Conservation (phyloP, 2,888 invertebrate species). For the Drosophila kambysellisi region DNA sequence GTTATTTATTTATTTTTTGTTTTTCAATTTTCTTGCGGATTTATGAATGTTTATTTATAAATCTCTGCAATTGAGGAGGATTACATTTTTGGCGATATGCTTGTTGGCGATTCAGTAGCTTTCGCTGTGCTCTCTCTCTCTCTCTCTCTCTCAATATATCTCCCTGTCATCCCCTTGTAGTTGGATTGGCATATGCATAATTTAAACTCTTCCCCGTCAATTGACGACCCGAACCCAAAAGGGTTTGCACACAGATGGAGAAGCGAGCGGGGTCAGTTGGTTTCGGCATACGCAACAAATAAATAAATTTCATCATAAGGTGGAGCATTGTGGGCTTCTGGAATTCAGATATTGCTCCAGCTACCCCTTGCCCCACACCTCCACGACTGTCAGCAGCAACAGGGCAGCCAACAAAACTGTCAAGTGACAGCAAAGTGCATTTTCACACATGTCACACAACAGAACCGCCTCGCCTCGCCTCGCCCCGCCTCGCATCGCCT, state of each 20-base stretch:
- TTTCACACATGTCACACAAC: slow-evolving; percentile 74
- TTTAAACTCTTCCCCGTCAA: neutral
- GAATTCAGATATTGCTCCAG: slow-evolving; percentile 18
- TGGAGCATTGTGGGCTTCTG: neutral
- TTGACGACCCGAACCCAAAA: neutral
- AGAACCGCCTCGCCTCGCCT: slow-evolving; percentile 3
- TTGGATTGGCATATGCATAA: slow-evolving; percentile 17
- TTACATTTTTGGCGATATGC: slow-evolving; percentile 23
- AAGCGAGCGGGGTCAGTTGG: neutral
- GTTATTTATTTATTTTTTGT: neutral
- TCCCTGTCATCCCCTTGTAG: slow-evolving; percentile 28
- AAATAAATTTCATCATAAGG: slow-evolving; percentile 51
- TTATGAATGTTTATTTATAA: slow-evolving; percentile 5
- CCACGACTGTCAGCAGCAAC: slow-evolving; percentile 47
- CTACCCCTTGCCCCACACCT: neutral
- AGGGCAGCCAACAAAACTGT: slow-evolving; percentile 58
- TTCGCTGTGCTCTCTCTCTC: slow-evolving; percentile 18
- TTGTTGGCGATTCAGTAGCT: slow-evolving; percentile 40
- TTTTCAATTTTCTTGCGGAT: slow-evolving; percentile 1
- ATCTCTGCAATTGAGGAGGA: slow-evolving; percentile 18
- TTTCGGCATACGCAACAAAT: slow-evolving; percentile 42
- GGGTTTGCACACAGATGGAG: slow-evolving; percentile 32
- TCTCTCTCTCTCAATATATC: neutral
- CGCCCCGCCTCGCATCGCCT: too few relatives aligned
- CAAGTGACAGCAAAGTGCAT: slow-evolving; percentile 75